A percentile compares a stretch with the other conserved stretches of the same genome.
Conservation (phyloP, 2,797 vertebrate species). For the Atherinosoma microstoma region DNA sequence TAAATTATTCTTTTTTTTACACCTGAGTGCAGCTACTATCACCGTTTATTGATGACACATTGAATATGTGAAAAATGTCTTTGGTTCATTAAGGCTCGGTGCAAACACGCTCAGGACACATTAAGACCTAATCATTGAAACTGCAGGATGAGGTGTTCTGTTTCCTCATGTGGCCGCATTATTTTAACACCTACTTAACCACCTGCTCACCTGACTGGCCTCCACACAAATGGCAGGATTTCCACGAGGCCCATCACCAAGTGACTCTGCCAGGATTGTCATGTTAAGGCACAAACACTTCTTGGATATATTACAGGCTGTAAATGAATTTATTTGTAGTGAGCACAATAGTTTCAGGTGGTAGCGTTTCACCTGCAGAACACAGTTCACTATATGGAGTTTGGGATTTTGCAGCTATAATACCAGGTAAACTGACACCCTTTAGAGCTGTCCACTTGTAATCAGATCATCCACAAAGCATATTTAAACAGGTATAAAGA, state of each 20-base stretch:
- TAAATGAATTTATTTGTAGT: neutral
- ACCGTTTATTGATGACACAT: neutral
- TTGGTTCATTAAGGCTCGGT: neutral
- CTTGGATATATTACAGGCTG: neutral
- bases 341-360: neutral
- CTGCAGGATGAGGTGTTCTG: neutral
- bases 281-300: neutral
- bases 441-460: neutral
- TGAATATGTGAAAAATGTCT: neutral
- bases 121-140: neutral
- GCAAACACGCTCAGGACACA: neutral
- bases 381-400: neutral
- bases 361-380: neutral
- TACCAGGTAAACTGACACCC: neutral
- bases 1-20: constrained; percentile 46
- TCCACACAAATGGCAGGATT: neutral
- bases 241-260: neutral
- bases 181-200: neutral
- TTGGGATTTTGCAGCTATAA: neutral
- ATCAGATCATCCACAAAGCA: neutral
- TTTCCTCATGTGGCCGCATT: neutral
- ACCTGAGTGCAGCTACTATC: constrained; percentile 35
- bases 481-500: neutral
- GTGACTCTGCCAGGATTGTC: neutral
- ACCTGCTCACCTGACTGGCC: neutral